Percentiles rank a stretch among this genome's conserved stretches.
These are phyloP conservation scores for Kradibia gibbosae DNA, from an alignment of 1,140 invertebrate species.

Conservation along the genomic window DNA sequence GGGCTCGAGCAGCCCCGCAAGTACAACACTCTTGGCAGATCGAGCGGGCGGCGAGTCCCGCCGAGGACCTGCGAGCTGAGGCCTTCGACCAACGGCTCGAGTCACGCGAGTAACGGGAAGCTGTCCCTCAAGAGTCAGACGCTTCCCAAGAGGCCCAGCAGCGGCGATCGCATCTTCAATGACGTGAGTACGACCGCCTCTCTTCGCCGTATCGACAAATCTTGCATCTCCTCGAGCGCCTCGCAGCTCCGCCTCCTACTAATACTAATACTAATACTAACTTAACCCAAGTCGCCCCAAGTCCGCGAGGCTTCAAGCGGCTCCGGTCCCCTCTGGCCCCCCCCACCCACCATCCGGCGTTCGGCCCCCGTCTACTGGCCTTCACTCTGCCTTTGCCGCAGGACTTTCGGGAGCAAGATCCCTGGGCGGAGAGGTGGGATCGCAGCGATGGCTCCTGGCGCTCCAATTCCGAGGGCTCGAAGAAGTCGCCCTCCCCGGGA, in stretches of 20 bases:
- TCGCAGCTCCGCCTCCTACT: too few relatives aligned
- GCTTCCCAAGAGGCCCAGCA: constrained; percentile 33
- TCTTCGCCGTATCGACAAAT: too few relatives aligned
- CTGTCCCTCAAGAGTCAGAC: not conserved
- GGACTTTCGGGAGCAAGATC: constrained; percentile 11
- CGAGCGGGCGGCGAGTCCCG: not conserved
- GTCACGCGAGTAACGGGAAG: constrained; percentile 22
- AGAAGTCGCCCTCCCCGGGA: not conserved
- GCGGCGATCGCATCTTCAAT: constrained; percentile 37
- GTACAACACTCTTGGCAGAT: constrained; percentile 44
- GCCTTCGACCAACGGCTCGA: not conserved
- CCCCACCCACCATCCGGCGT: too few relatives aligned
- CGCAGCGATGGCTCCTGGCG: not conserved
- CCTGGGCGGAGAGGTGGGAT: not conserved
- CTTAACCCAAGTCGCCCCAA: too few relatives aligned
- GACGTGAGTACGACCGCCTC: constrained; percentile 1
- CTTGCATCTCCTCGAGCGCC: too few relatives aligned
- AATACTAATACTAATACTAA: too few relatives aligned
- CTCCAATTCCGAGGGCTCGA: constrained; percentile 13
- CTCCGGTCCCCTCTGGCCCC: too few relatives aligned
- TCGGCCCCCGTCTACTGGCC: not conserved
- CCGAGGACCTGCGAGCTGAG: not conserved
- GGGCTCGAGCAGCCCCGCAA: constrained; percentile 35
- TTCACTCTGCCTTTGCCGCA: not conserved
- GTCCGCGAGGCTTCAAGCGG: too few relatives aligned